A percentile compares a stretch with the other conserved stretches of the same genome.
Evolutionary conservation across 2,888 invertebrate species (phyloP).

Genomic region (Andrena bucephala): DNA sequence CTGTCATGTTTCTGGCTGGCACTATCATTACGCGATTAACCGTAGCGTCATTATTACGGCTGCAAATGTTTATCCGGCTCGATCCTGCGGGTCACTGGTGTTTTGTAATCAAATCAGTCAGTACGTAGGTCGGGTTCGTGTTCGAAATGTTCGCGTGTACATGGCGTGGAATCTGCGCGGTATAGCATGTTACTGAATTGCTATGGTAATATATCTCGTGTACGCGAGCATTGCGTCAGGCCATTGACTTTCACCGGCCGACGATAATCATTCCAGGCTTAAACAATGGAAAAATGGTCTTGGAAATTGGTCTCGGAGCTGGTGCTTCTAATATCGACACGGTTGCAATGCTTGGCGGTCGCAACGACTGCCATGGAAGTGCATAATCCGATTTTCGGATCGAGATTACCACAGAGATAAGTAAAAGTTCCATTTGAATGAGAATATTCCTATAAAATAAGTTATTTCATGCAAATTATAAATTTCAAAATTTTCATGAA

Average conservation of each 20-base stretch:
- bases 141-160: slow-evolving; percentile 46
- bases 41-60: slow-evolving; percentile 34
- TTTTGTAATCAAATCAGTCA: slow-evolving; percentile 59
- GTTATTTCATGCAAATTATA: background rate
- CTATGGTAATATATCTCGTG: slow-evolving; percentile 64
- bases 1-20: slow-evolving; percentile 31
- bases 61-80: slow-evolving; percentile 46
- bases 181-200: slow-evolving; percentile 63
- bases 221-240: slow-evolving; percentile 70
- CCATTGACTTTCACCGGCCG: slow-evolving; percentile 72
- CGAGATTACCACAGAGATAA: background rate
- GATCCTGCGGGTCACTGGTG: slow-evolving; percentile 37
- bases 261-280: slow-evolving; percentile 46
- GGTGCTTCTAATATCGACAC: background rate
- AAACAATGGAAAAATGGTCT: slow-evolving; percentile 36
- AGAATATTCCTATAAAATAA: background rate
- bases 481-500: background rate
- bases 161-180: slow-evolving; percentile 48
- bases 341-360: background rate
- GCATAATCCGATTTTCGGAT: background rate
- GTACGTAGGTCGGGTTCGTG: slow-evolving; percentile 56
- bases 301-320: slow-evolving; percentile 35
- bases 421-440: background rate
- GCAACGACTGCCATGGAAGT: background rate
- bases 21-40: slow-evolving; percentile 16